Evolutionary conservation across 1,140 invertebrate genomes (phyloP), one percentile per base, ranked within the genome.

Genomic region (Idris sp.): DNA sequence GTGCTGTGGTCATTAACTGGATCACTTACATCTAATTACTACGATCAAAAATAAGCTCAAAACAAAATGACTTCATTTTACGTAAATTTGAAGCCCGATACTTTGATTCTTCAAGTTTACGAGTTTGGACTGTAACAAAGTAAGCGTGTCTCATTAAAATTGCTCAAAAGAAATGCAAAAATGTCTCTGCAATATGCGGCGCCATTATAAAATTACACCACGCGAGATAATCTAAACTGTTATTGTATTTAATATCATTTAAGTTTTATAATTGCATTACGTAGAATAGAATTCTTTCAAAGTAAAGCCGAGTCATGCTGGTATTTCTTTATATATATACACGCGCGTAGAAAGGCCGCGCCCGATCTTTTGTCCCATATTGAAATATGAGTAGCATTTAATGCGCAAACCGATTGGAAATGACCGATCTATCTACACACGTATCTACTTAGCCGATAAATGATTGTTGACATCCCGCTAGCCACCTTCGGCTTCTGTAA

Each of bases 391-490:
- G 58, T 67, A 51, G 59, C 68, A 11, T 68, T 68, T 65, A 62
- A 74, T 68, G 71, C 35, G 62, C 71, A 68, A 74, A 74, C 62
- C 71, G 71, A 74, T 74, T 74, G 62, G 72, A 74, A 74, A 64
- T 64, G 72, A 68, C 56, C 62, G 56, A 68, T 74, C 72, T 64
- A 62, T 74, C 64, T 64, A 49, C 59, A 65, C 43, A 53, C 35
- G 35, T 65, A 58, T 67, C 64, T 56, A 36, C 38, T 53, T 58
- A 56, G 67, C 38, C 56, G 74, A 74, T 71, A 74, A 78, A 78
- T 77, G 67, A 74, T 75, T 79, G 73, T 75, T 74, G 76, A 80
- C 71, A 77, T 72, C 73, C 62, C 72, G 75, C 59, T 79, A 79
- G 72, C 58, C 69, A 76, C 64, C 58, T 69, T 65, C 44, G 62